These are phyloP conservation scores for Oasisia sp. DNA, from an alignment of 2,888 invertebrate genomes.

Conservation along the genomic window DNA sequence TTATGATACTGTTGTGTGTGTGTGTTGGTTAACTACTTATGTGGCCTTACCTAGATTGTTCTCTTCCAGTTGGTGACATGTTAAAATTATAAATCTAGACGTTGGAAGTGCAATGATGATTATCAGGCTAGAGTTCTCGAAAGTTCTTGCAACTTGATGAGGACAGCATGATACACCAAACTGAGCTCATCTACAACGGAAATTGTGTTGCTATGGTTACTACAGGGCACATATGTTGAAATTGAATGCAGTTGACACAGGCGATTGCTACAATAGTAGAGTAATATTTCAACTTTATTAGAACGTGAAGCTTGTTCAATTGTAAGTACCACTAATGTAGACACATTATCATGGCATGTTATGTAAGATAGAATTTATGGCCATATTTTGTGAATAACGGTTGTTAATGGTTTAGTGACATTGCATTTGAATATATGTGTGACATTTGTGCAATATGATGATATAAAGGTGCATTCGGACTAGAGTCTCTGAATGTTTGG, in stretches of 20 bases:
- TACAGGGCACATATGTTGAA: too few relatives aligned
- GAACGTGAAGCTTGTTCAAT: too few relatives aligned
- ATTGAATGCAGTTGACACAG: too few relatives aligned
- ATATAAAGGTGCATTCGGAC: conserved; percentile 6
- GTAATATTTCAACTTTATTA: too few relatives aligned
- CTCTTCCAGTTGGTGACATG: too few relatives aligned
- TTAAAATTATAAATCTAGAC: neutral
- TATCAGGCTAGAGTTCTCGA: conserved; percentile 13
- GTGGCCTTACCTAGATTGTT: too few relatives aligned
- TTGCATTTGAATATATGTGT: neutral
- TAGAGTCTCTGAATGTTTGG: conserved; percentile 10
- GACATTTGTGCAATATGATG: neutral
- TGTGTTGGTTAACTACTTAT: neutral
- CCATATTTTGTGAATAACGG: too few relatives aligned
- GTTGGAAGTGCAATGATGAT: neutral
- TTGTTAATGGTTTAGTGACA: neutral
- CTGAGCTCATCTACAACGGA: neutral
- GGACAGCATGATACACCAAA: neutral
- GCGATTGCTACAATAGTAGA: too few relatives aligned
- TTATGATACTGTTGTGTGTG: neutral
- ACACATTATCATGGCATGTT: too few relatives aligned
- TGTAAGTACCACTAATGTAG: too few relatives aligned
- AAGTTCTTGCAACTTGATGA: neutral
- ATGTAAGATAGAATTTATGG: too few relatives aligned
- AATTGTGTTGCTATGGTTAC: too few relatives aligned